Evolutionary conservation across 1,140 invertebrate species (phyloP), one percentile per base, ranked within the genome.

Genomic region (Zaprionus ornatus): DNA sequence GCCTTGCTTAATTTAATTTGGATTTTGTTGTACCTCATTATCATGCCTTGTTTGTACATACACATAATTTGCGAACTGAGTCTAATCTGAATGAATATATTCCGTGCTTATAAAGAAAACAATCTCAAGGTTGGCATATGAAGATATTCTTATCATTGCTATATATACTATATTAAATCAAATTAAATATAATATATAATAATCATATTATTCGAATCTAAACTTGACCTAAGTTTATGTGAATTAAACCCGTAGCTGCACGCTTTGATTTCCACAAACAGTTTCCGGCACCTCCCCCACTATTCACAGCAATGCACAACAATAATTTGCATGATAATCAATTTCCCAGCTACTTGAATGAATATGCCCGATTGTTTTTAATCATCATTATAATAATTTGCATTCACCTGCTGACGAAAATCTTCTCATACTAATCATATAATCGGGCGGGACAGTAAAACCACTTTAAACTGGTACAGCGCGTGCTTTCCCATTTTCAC

Each of bases 301-400:
- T 57, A 45, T 67, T 57, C n/a, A 12, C n/a, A 7, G 40, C 25
- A 45, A 21, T 68, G 50, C n/a, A 55, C 64, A 67, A 67, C 10
- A 66, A 60, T 67, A 67, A 73, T 73, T 73, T 40, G 70, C 64
- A 54, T 7, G 56, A 25, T 21, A 68, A 68, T 68, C 56, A 68
- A 55, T 54, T 73, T 68, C 64, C 19, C 64, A 61, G 35, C 29
- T 7, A 15, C 52, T 10, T 32, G 32, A 25, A 68, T 74, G 71
- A 74, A 74, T 74, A 74, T 74, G 64, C 48, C 56, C 17, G 56
- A 74, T 74, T 74, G 71, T 73, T 73, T 32, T 29, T 12, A 21
- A 27, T 19, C 63, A 52, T 67, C 71, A 73, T 73, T 73, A 68
- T 19, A 73, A 55, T 27, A 55, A 73, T 73, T 73, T 55, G 56